Evolutionary conservation across 1,140 invertebrate genomes (phyloP).

Genomic region (Scylla paramamosain): DNA sequence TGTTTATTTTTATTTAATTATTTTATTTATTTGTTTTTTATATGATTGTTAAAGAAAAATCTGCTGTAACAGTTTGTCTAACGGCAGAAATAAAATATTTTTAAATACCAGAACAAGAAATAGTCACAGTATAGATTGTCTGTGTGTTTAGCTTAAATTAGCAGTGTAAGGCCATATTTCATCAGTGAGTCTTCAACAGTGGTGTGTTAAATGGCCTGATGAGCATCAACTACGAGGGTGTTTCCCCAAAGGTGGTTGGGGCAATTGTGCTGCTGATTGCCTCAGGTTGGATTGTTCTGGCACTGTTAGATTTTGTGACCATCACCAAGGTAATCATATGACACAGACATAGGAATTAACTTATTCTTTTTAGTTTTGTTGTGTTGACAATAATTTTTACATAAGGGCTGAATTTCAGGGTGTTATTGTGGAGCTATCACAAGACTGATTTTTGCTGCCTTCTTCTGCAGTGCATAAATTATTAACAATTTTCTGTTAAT

Average conservation of each 20-base stretch:
- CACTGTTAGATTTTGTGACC: slow-evolving; percentile 44
- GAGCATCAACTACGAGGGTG: neutral
- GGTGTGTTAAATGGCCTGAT: slow-evolving; percentile 45
- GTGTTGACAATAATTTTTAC: neutral
- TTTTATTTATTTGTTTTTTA: neutral
- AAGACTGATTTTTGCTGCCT: neutral
- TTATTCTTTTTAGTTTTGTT: neutral
- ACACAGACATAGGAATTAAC: no score
- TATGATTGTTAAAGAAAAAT: neutral
- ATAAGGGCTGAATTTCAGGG: neutral
- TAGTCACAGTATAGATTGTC: neutral
- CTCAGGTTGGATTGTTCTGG: slow-evolving; percentile 21
- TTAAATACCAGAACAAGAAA: no score
- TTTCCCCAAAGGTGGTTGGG: neutral
- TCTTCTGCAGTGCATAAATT: no score
- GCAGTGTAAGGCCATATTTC: neutral
- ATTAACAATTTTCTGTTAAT: no score
- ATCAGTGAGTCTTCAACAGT: slow-evolving; percentile 32
- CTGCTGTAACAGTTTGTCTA: neutral
- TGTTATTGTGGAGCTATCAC: neutral
- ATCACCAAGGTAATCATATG: slow-evolving; percentile 33
- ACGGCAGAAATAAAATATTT: neutral
- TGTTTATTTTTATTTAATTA: no score
- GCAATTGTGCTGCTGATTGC: slow-evolving; percentile 42
- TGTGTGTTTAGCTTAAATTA: neutral